Conservation (phyloP, 2,888 invertebrate species). For the Gonocerus acuteangulatus region DNA sequence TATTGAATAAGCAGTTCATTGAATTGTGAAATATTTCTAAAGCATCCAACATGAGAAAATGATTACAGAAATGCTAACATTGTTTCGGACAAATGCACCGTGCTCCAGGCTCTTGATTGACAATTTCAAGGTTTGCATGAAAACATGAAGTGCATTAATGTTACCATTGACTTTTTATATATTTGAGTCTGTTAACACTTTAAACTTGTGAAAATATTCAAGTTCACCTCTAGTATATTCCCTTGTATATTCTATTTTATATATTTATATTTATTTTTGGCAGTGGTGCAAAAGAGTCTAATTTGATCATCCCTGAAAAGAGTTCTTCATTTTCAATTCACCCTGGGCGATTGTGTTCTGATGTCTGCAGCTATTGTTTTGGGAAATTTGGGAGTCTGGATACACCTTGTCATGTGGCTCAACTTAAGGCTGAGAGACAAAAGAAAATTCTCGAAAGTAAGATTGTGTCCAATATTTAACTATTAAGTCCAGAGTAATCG, state of each 20-base stretch:
- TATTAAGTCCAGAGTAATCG: not conserved
- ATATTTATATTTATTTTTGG: not conserved
- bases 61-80: too few species aligned
- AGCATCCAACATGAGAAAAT: too few species aligned
- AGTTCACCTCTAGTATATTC: too few species aligned
- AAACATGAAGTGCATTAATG: too few species aligned
- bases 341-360: slow-evolving; percentile 70
- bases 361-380: slow-evolving; percentile 80
- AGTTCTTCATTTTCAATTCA: slow-evolving; percentile 81
- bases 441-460: slow-evolving; percentile 68
- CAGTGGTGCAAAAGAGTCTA: slow-evolving; percentile 31
- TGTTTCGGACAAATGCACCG: too few species aligned
- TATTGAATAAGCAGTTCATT: too few species aligned
- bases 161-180: too few species aligned
- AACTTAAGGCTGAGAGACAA: slow-evolving; percentile 77
- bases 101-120: too few species aligned
- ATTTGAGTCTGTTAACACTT: too few species aligned
- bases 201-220: too few species aligned
- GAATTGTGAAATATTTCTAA: too few species aligned
- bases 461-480: slow-evolving; percentile 42
- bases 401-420: slow-evolving; percentile 79
- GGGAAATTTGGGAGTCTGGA: slow-evolving; percentile 80
- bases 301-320: slow-evolving; percentile 75
- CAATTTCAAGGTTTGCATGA: too few species aligned
- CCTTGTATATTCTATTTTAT: not conserved